A percentile compares a stretch with the other conserved stretches of the same genome.
Evolutionary conservation across 2,888 invertebrate genomes (phyloP).

Genomic region (Himalopsyche japonica): DNA sequence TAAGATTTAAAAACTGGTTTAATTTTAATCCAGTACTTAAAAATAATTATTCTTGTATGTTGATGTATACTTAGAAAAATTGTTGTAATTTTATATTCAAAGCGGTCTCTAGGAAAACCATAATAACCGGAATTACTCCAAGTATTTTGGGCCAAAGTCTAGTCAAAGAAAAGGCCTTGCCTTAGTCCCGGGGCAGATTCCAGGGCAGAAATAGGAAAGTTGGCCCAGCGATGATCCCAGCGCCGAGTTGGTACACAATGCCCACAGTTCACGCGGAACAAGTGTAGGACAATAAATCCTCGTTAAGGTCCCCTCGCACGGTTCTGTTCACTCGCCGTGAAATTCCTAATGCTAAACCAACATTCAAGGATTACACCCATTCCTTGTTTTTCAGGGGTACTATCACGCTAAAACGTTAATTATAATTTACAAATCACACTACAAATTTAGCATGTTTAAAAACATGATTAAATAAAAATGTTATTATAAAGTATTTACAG

Average conservation of each 20-base stretch:
- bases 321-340: conserved; percentile 13
- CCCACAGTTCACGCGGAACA: neutral
- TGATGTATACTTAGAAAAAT: no score
- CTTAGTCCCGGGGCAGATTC: neutral
- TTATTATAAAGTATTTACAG: no score
- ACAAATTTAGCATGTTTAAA: no score
- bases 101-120: neutral
- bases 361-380: conserved; percentile 34
- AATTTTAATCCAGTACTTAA: no score
- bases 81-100: neutral
- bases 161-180: neutral
- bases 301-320: conserved; percentile 26
- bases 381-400: conserved; percentile 13
- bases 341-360: conserved; percentile 38
- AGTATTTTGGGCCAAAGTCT: neutral
- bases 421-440: no score
- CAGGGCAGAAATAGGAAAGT: neutral
- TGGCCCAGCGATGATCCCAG: neutral
- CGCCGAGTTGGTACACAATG: neutral
- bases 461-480: no score
- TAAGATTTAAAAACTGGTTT: no score
- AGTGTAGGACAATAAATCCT: conserved; percentile 31
- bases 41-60: no score
- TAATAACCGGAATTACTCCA: neutral
- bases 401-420: neutral